Evolutionary conservation across 2,797 vertebrate genomes (phyloP), one percentile per base, ranked within the genome.

Genomic region (Borostomias antarcticus): DNA sequence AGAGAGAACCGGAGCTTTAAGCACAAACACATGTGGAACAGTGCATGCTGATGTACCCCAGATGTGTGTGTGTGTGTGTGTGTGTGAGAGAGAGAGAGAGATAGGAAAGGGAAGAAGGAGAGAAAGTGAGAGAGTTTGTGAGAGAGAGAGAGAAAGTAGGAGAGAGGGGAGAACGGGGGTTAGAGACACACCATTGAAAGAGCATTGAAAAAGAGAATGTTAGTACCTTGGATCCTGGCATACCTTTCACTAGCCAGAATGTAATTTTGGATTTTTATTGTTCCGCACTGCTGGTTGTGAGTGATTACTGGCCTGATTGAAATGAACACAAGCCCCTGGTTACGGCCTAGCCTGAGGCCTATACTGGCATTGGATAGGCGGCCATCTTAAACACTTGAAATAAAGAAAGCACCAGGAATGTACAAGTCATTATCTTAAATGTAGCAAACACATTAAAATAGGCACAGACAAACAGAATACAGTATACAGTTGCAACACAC

Each of bases 251-350:
- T 50, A 54, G 72, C 70, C 64, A 74, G 61, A 73, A 72, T 70
- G 67, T 75, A 69, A 75, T 80, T 86, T 73, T 75, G 72, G 62
- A 77, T 73, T 77, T 72, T 76, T 66, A 80, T 83, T 83, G 71
- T 84, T 67, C 69, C 54, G 57, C 25, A 2, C 64, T 64, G 66
- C 72, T 70, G 72, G 70, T 70, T 40, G 54, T 80, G 84, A 81
- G 71, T 75, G 74, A 85, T 86, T 84, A 79, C 63, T 68, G 77
- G 63, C 66, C 50, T 81, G 75, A 80, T 73, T 59, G 56, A 80
- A 84, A 73, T 19, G 70, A 81, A 76, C 71, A 45, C n/a, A 1
- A 78, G 69, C 65, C 60, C 64, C 69, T 80, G 72, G 75, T 79
- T 64, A 45, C 1, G 1, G n/a, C 65, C 73, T 66, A 69, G 52